These are phyloP conservation scores for Sebastes glaucus DNA, from an alignment of 2,797 vertebrate species.

Conservation along the genomic window DNA sequence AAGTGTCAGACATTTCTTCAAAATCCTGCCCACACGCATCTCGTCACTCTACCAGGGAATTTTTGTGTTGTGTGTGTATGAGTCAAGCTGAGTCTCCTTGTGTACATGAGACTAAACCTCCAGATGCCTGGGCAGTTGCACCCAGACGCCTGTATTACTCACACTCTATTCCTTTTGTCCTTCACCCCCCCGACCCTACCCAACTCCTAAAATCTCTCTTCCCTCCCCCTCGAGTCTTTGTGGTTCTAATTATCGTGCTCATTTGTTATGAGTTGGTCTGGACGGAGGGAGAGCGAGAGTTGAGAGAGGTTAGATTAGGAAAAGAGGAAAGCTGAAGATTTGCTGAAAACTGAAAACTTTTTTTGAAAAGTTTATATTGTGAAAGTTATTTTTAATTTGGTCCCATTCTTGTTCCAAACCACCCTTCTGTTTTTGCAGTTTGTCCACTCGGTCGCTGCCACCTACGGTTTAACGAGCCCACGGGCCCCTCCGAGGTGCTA, in stretches of 20 bases:
- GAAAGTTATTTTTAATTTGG: neutral
- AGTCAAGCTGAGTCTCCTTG: conserved; percentile 22
- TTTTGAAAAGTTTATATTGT: neutral
- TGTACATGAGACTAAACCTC: conserved; percentile 42
- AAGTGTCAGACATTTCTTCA: conserved; percentile 10
- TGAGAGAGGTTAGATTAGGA: conserved; percentile 11
- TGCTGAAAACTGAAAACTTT: neutral
- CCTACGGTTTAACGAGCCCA: conserved; percentile 33
- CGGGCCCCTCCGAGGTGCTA: conserved; percentile 11
- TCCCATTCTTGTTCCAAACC: neutral
- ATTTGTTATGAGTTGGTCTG: conserved; percentile 66
- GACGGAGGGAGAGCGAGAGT: conserved; percentile 30
- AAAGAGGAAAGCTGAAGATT: neutral
- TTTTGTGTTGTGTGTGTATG: neutral
- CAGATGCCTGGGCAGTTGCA: conserved; percentile 61
- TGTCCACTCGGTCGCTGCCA: neutral
- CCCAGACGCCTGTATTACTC: conserved; percentile 66
- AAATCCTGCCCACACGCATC: neutral
- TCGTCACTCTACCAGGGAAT: neutral
- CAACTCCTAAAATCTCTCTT: conserved; percentile 6
- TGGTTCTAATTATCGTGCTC: conserved; percentile 72
- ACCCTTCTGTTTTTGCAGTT: neutral
- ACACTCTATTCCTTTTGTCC: conserved; percentile 66
- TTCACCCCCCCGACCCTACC: neutral
- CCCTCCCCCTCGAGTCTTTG: conserved; percentile 52